Evolutionary conservation across 2,797 vertebrate species (phyloP).

Genomic region (Pangasius sanitwongsei): DNA sequence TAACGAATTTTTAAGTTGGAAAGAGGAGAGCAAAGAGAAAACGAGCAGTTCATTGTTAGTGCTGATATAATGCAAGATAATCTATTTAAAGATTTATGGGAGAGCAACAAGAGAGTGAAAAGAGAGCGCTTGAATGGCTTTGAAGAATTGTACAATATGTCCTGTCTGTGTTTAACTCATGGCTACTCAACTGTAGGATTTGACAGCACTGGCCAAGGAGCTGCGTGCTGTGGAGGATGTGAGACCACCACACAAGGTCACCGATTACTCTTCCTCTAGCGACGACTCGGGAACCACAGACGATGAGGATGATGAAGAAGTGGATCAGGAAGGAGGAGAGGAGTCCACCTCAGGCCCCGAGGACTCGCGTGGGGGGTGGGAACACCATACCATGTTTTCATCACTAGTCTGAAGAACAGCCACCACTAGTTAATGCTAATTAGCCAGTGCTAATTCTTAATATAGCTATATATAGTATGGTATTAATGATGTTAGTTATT

Average conservation of each 20-base stretch:
- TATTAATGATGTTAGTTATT: background rate
- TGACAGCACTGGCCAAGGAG: slow-evolving; percentile 95
- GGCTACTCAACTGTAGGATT: slow-evolving; percentile 77
- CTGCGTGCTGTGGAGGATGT: slow-evolving; percentile 93
- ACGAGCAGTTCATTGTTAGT: background rate
- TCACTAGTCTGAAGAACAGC: background rate
- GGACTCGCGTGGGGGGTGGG: slow-evolving; percentile 88
- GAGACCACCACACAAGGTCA: slow-evolving; percentile 93
- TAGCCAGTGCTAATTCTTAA: background rate
- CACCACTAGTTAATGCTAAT: background rate
- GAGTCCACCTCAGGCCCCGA: slow-evolving; percentile 94
- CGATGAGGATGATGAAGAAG: slow-evolving; percentile 95
- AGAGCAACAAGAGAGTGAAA: slow-evolving; percentile 5
- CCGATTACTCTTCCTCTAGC: slow-evolving; percentile 96
- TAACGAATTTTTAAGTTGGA: background rate
- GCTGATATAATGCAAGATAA: background rate
- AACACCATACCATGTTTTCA: background rate
- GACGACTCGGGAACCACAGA: slow-evolving; percentile 97
- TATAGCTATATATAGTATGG: background rate
- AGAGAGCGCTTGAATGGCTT: background rate
- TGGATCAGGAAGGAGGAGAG: slow-evolving; percentile 92
- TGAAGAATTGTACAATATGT: background rate
- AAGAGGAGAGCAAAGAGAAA: slow-evolving; percentile 29
- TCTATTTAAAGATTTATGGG: background rate
- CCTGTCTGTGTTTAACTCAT: slow-evolving; percentile 19